Evolutionary conservation across 2,888 invertebrate species (phyloP), one percentile per base, ranked within the genome.

Genomic region (Scrobipalpa atriplicella): DNA sequence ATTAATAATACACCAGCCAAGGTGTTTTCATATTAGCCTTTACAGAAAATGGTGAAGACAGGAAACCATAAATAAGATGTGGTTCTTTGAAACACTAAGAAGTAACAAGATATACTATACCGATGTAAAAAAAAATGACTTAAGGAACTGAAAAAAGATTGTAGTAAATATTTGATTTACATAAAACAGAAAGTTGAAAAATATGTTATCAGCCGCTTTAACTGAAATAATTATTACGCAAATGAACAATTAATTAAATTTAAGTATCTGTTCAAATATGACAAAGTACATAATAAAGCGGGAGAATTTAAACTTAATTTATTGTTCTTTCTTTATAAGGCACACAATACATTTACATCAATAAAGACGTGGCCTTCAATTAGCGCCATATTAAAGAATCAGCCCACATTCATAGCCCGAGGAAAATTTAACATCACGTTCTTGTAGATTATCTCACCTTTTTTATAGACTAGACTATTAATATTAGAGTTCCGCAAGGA

Each of bases 401-500:
- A 73, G 72, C 80, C 80, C 76, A 83, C 82, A 81, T 80, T 78
- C 77, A 78, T 79, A 69, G 78, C 75, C 78, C 73, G 74, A 81
- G 79, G 77, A 82, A 80, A 83, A 82, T 80, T 81, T 70, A 67
- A 73, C 75, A 77, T 80, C 78, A 77, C 76, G 76, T 75, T 79
- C 75, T 70, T 72, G 70, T 67, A 67, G 71, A 74, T 72, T 75
- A 73, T 72, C 74, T 78, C 72, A 75, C 74, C 69, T 74, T 65
- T 29, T 69, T 79, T 79, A 68, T 64, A 21, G 21, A 19, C n/a
- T 10, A 9, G 13, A 13, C 13, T 39, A 56, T 21, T 10, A 64
- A n/a, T 56, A 64, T 64, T 65, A 13, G 65, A 47, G 69, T 66
- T 66, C 62, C 51, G 54, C 19, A 56, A 41, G 21, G 13, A 19